Evolutionary conservation across 1,140 invertebrate species (phyloP).

Genomic region (Hydropsyche tenuis): DNA sequence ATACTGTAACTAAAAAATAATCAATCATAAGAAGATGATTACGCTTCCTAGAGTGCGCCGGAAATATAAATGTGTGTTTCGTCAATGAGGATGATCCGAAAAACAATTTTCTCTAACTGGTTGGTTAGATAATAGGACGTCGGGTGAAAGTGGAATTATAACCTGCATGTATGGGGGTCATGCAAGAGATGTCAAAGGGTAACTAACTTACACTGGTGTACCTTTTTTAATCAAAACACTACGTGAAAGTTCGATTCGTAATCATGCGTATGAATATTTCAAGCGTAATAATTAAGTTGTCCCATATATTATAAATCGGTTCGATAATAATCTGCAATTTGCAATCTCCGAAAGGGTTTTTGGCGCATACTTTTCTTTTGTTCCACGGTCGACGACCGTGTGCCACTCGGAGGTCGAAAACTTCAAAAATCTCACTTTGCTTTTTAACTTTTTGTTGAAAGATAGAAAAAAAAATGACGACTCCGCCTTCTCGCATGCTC

Average conservation of each 20-base stretch:
- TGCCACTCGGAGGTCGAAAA: constrained; percentile 10
- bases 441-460: not conserved
- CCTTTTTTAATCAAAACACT: no score
- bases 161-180: constrained; percentile 11
- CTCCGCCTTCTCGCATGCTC: not conserved
- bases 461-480: not conserved
- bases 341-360: not conserved
- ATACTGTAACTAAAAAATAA: no score
- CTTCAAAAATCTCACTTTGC: not conserved
- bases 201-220: not conserved
- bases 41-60: not conserved
- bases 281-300: no score
- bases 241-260: no score
- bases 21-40: not conserved
- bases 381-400: not conserved
- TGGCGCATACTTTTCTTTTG: not conserved
- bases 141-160: constrained; percentile 38
- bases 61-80: not conserved
- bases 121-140: constrained; percentile 41
- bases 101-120: constrained; percentile 40
- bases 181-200: constrained; percentile 38
- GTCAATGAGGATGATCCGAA: constrained; percentile 27
- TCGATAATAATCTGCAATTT: constrained; percentile 2
- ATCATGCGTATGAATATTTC: no score
- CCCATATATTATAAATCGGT: no score